A percentile compares a stretch with the other conserved stretches of the same genome.
Conservation (phyloP, 2,797 vertebrate species). For the Echiichthys vipera region DNA sequence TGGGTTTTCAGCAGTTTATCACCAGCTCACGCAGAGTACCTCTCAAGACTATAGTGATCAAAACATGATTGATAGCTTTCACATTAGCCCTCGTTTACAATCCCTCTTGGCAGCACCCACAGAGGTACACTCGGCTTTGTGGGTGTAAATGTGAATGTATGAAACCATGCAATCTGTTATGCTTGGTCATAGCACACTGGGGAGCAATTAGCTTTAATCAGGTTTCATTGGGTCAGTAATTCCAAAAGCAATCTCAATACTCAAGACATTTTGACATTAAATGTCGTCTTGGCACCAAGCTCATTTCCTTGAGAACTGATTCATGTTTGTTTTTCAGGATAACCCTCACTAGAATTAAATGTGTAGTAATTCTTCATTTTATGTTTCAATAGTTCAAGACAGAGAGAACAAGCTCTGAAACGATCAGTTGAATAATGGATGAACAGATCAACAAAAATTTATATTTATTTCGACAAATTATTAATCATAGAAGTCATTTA, state of each 20-base stretch:
- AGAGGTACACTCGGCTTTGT: conserved; percentile 38
- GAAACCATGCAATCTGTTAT: conserved; percentile 62
- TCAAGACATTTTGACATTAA: conserved; percentile 50
- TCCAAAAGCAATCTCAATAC: conserved; percentile 68
- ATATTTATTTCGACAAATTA: background rate
- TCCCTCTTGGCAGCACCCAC: conserved; percentile 55
- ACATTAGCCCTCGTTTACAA: conserved; percentile 53
- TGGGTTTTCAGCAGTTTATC: conserved; percentile 49
- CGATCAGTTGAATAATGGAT: background rate
- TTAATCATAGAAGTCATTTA: background rate
- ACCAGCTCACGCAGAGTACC: conserved; percentile 44
- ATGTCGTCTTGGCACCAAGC: conserved; percentile 16
- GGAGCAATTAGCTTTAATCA: conserved; percentile 77
- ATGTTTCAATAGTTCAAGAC: background rate
- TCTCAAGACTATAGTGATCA: conserved; percentile 63
- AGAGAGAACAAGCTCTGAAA: background rate
- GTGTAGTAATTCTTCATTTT: background rate
- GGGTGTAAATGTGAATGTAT: conserved; percentile 52
- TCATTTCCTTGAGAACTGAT: conserved; percentile 22
- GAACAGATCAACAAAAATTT: background rate
- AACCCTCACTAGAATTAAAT: background rate
- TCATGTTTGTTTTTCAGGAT: conserved; percentile 29
- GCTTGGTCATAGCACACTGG: conserved; percentile 57
- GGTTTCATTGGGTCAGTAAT: conserved; percentile 68
- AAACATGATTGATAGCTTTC: conserved; percentile 72